A percentile compares a stretch with the other conserved stretches of the same genome.
Conservation (phyloP, 2,888 invertebrate species). For the Mycalesis mineus region DNA sequence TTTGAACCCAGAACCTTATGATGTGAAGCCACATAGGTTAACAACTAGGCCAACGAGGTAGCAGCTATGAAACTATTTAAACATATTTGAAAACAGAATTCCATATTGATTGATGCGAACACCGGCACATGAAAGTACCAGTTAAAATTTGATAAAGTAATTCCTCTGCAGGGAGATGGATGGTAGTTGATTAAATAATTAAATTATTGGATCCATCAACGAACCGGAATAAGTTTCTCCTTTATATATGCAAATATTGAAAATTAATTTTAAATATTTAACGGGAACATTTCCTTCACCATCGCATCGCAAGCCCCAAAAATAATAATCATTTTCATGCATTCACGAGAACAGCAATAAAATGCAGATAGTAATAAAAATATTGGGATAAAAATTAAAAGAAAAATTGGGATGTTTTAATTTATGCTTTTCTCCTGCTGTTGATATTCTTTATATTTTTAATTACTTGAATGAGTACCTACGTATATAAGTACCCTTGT, state of each 20-base stretch:
- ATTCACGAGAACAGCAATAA: slow-evolving; percentile 18
- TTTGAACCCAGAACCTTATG: no score
- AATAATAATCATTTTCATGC: slow-evolving; percentile 25
- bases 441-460: neutral
- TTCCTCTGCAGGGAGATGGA: neutral
- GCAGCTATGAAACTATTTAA: no score
- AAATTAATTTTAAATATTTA: slow-evolving; percentile 11
- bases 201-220: neutral
- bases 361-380: slow-evolving; percentile 21
- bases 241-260: slow-evolving; percentile 3
- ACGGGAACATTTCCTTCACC: slow-evolving; percentile 4
- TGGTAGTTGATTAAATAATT: neutral
- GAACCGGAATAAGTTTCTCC: neutral
- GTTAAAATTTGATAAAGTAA: neutral
- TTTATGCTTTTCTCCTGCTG: slow-evolving; percentile 2
- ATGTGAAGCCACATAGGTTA: no score
- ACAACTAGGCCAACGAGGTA: no score
- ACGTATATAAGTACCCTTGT: no score
- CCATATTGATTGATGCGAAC: no score
- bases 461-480: no score
- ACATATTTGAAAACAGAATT: no score
- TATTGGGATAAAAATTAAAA: slow-evolving; percentile 12
- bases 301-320: slow-evolving; percentile 21
- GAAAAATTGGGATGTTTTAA: slow-evolving; percentile 3
- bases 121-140: no score